These are phyloP conservation scores for Coregonus ussuriensis DNA, from an alignment of 2,797 vertebrate species.

Conservation along the genomic window DNA sequence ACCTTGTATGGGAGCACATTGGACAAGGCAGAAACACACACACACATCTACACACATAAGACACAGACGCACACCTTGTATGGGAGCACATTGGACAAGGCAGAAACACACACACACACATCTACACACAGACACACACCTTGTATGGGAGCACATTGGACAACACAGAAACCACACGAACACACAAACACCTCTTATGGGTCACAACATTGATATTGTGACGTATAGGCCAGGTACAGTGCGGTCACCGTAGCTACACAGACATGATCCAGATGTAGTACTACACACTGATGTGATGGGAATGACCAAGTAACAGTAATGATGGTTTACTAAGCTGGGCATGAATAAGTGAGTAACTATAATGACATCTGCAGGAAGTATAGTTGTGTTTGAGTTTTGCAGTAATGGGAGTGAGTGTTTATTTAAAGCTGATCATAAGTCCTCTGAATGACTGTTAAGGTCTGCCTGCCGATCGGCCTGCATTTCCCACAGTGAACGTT, in stretches of 20 bases:
- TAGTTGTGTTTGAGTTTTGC: no score
- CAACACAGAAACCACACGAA: neutral
- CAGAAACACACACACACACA: slow-evolving; percentile 6
- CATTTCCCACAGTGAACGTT: no score
- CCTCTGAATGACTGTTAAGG: neutral
- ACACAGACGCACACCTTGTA: slow-evolving; percentile 11
- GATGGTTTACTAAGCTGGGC: neutral
- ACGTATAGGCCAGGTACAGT: neutral
- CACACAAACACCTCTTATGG: slow-evolving; percentile 24
- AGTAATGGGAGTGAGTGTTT: neutral
- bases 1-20: neutral
- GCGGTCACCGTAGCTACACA: neutral
- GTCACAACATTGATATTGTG: slow-evolving; percentile 43
- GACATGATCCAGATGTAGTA: neutral
- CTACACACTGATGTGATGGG: neutral
- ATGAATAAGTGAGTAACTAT: neutral
- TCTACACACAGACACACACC: neutral
- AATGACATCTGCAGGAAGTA: neutral
- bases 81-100: neutral
- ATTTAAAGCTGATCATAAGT: neutral
- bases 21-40: neutral
- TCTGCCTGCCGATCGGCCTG: no score
- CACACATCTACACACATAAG: slow-evolving; percentile 33
- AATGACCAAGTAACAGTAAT: neutral
- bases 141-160: neutral